These are phyloP conservation scores for Scortum barcoo DNA, from an alignment of 2,113 vertebrate genomes.

Conservation along the genomic window DNA sequence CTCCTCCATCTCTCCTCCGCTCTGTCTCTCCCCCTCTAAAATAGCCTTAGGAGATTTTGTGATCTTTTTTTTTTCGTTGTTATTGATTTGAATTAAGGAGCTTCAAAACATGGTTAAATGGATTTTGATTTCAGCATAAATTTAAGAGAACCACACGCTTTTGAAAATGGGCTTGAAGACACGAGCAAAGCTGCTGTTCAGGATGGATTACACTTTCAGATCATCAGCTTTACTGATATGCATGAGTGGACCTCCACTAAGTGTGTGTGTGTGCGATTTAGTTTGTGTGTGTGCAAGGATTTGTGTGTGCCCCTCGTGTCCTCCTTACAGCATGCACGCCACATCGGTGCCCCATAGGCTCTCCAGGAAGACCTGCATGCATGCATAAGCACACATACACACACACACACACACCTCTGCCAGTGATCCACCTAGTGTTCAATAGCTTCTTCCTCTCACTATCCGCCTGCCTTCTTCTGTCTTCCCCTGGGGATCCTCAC, in stretches of 20 bases:
- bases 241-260: slow-evolving; percentile 61
- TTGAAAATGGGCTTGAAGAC: slow-evolving; percentile 58
- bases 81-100: slow-evolving; percentile 67
- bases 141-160: slow-evolving; percentile 36
- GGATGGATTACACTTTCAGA: slow-evolving; percentile 70
- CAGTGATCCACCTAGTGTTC: slow-evolving; percentile 15
- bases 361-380: slow-evolving; percentile 38
- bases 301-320: slow-evolving; percentile 24
- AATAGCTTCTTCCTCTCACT: slow-evolving; percentile 38
- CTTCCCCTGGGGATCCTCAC: slow-evolving; percentile 40
- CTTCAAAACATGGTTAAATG: slow-evolving; percentile 62
- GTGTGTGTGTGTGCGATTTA: slow-evolving; percentile 16
- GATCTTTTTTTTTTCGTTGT: slow-evolving; percentile 15
- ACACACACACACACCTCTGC: slow-evolving; percentile 19
- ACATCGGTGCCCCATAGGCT: slow-evolving; percentile 31
- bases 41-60: slow-evolving; percentile 26
- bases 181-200: slow-evolving; percentile 43
- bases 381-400: neutral
- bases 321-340: neutral
- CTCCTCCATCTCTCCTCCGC: neutral
- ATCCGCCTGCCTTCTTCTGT: slow-evolving; percentile 27
- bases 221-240: slow-evolving; percentile 69
- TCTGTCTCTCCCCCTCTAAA: neutral
- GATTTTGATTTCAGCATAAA: slow-evolving; percentile 64
- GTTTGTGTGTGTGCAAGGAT: slow-evolving; percentile 38